Base-by-base conservation (phyloP, 2,797 vertebrate species). In the Orestias chungarensis region DNA sequence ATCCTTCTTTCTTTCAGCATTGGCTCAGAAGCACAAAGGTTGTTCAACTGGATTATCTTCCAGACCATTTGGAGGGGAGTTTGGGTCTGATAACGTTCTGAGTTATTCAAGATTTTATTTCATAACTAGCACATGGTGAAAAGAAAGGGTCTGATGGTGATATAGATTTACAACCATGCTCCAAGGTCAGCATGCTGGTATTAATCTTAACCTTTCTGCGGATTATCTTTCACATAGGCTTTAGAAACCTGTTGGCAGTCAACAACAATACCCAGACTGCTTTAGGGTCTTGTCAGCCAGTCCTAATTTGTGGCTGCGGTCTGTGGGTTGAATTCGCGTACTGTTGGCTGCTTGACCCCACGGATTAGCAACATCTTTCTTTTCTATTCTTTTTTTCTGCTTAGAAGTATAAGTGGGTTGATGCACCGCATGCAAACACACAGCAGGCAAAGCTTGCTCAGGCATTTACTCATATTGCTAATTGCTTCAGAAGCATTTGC, bases 321-420 rank as follows among this genome's bases (percentile, higher is more conserved):
- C 91, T 84, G 83, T 75, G 68, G 87, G 85, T 82, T 91, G 88
- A 91, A 93, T 93, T 88, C 89, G 90, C 83, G 76, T 82, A 52
- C 82, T 50, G 85, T 77, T 81, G 90, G 88, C 86, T 86, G 91
- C 85, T 89, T 93, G 93, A 95, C 93, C 90, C 68, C 81, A 62
- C 46, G 79, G 91, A 94, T 94, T 93, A 93, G 91, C 83, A 78
- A 91, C 87, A 91, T 93, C 91, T 88, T 91, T 92, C 75, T n/a
- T n/a, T n/a, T n/a, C n/a, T n/a, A 74, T 83, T 83, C 80, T 84
- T 74, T 83, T 82, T 85, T 72, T 73, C 76, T n/a, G 64, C 76
- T 66, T 83, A 82, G 76, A 79, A 77, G 71, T 66, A 62, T 59
- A 73, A 88, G 78, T 80, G 67, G 82, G 81, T 71, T 78, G 84